Evolutionary conservation across 2,888 invertebrate species (phyloP).

Genomic region (Aricia artaxerxes): DNA sequence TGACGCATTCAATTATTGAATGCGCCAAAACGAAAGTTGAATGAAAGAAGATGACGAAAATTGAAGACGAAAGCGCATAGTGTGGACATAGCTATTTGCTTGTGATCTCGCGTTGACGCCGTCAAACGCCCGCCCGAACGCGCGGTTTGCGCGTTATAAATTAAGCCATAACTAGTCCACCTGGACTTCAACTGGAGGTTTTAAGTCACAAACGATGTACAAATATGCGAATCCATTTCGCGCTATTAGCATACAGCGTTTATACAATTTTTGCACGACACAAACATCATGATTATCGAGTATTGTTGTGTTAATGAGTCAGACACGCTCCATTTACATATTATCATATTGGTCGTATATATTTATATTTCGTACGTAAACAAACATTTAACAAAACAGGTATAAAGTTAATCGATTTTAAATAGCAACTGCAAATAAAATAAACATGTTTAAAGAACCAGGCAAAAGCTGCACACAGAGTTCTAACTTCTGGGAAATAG

Average conservation of each 20-base stretch:
- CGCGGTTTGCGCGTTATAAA: no score
- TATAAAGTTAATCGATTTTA: neutral
- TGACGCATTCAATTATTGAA: no score
- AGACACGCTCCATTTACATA: constrained; percentile 5
- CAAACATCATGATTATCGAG: constrained; percentile 8
- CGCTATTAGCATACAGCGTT: neutral
- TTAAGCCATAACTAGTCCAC: neutral
- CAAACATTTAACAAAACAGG: neutral
- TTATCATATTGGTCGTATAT: neutral
- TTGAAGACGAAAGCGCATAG: no score
- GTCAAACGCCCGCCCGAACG: no score
- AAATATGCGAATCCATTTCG: constrained; percentile 11
- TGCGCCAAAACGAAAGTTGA: no score
- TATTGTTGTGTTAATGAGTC: neutral
- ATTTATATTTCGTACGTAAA: neutral
- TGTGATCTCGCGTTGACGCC: no score
- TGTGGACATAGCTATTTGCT: no score
- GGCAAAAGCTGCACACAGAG: no score
- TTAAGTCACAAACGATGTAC: neutral
- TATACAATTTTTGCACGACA: constrained; percentile 5
- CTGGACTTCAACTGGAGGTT: neutral
- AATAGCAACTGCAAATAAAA: neutral
- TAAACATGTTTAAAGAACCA: neutral
- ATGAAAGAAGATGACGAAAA: no score
- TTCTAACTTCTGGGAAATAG: no score